A percentile compares a stretch with the other conserved stretches of the same genome.
These are phyloP conservation scores for Rousettus madagascariensis DNA, from an alignment of 2,797 vertebrate species.

Conservation along the genomic window DNA sequence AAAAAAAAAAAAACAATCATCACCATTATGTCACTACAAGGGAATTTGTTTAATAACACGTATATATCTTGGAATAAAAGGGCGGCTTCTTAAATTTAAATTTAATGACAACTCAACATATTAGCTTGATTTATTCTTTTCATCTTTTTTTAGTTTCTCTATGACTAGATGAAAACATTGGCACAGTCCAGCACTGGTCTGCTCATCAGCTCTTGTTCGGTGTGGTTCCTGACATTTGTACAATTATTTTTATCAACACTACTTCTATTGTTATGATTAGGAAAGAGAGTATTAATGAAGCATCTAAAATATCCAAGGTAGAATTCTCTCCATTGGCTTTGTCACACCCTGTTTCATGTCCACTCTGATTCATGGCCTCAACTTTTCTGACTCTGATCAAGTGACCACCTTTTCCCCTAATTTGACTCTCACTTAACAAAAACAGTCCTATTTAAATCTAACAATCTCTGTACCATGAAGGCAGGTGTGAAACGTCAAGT, in stretches of 20 bases:
- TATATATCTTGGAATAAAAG: background rate
- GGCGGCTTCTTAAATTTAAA: background rate
- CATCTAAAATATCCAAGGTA: background rate
- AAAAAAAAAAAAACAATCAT: conserved; percentile 14
- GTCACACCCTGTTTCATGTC: background rate
- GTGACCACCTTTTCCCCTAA: background rate
- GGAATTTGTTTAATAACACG: background rate
- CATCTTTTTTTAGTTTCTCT: background rate
- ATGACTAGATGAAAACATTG: background rate
- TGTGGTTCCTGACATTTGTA: background rate
- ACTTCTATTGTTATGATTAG: background rate
- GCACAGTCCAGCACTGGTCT: background rate
- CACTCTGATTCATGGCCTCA: background rate
- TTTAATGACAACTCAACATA: background rate
- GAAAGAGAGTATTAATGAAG: background rate
- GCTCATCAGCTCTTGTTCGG: background rate
- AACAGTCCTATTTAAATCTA: background rate
- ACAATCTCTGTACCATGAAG: background rate
- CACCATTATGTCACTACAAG: background rate
- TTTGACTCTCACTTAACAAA: background rate
- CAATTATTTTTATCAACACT: background rate
- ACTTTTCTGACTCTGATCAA: background rate
- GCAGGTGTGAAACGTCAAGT: background rate
- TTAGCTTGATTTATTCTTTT: background rate
- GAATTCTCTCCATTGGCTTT: background rate